phyloP scores from a whole-genome alignment of 2,888 invertebrate species.

The Sminthurides aquaticus region DNA sequence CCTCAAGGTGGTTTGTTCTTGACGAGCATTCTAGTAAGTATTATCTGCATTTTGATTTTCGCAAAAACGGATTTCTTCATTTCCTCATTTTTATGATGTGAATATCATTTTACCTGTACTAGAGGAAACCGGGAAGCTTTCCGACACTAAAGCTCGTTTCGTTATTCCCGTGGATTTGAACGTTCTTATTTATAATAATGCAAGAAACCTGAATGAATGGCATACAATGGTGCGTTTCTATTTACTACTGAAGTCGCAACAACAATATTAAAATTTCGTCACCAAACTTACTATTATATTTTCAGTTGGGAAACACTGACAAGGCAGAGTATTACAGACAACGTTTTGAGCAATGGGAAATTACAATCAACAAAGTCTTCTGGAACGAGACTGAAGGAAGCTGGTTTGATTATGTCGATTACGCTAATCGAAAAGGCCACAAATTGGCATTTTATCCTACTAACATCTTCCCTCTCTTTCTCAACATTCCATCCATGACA shows the following conservation, averaged over 20 bases:
- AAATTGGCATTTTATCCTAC: conserved; percentile 63
- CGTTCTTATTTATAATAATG: conserved; percentile 62
- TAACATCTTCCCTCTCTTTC: conserved; percentile 69
- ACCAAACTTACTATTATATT: too few relatives aligned
- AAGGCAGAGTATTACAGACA: conserved; percentile 51
- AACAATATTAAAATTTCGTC: too few relatives aligned
- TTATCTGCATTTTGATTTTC: too few relatives aligned
- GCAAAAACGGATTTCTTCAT: too few relatives aligned
- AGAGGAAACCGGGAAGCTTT: conserved; percentile 51
- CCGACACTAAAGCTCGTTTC: conserved; percentile 57
- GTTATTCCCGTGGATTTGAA: conserved; percentile 81
- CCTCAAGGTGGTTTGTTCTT: conserved; percentile 75
- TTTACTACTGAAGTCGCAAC: too few relatives aligned
- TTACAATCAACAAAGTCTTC: conserved; percentile 60
- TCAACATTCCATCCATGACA: conserved; percentile 45
- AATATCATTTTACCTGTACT: too few relatives aligned
- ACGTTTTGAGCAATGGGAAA: conserved; percentile 54
- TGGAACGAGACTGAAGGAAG: conserved; percentile 68
- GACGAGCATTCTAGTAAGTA: conserved; percentile 51
- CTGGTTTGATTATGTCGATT: conserved; percentile 72
- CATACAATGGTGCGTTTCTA: conserved; percentile 50
- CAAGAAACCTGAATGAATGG: conserved; percentile 57
- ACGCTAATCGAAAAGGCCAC: conserved; percentile 56
- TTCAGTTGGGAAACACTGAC: conserved; percentile 35
- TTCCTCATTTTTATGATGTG: too few relatives aligned